phyloP scores from a whole-genome alignment of 2,888 invertebrate species.

The Zele albiditarsus region DNA sequence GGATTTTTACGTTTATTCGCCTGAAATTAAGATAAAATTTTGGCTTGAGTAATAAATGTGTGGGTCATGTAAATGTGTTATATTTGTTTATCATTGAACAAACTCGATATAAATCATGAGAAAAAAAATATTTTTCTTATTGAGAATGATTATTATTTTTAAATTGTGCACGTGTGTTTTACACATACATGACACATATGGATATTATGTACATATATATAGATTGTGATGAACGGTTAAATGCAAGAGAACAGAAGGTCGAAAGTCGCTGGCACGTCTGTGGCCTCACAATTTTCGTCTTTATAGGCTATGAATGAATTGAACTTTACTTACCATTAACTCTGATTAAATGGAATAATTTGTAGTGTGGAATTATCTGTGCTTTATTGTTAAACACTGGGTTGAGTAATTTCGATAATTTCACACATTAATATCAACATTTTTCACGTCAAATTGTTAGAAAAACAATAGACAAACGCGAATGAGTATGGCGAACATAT shows the following conservation, averaged over 20 bases:
- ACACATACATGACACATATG: neutral
- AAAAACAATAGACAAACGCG: slow-evolving; percentile 40
- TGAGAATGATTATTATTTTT: neutral
- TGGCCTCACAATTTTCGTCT: slow-evolving; percentile 59
- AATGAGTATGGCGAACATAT: slow-evolving; percentile 61
- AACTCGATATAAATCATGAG: neutral
- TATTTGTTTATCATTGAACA: neutral
- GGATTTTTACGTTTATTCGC: neutral
- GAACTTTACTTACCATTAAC: slow-evolving; percentile 59
- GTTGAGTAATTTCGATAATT: slow-evolving; percentile 25
- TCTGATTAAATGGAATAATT: slow-evolving; percentile 1
- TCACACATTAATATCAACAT: slow-evolving; percentile 21
- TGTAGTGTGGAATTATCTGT: neutral
- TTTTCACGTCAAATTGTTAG: slow-evolving; percentile 25
- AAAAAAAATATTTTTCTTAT: neutral
- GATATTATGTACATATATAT: neutral
- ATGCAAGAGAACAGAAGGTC: slow-evolving; percentile 51
- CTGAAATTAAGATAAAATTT: slow-evolving; percentile 3
- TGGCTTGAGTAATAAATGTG: neutral
- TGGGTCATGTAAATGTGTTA: neutral
- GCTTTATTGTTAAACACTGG: neutral
- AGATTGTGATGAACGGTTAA: neutral
- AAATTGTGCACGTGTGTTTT: neutral
- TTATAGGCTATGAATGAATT: slow-evolving; percentile 50
- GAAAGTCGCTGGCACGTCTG: slow-evolving; percentile 60